A percentile compares a stretch with the other conserved stretches of the same genome.
These are phyloP conservation scores for Thryonomys swinderianus DNA, from an alignment of 2,113 vertebrate genomes.

Conservation along the genomic window DNA sequence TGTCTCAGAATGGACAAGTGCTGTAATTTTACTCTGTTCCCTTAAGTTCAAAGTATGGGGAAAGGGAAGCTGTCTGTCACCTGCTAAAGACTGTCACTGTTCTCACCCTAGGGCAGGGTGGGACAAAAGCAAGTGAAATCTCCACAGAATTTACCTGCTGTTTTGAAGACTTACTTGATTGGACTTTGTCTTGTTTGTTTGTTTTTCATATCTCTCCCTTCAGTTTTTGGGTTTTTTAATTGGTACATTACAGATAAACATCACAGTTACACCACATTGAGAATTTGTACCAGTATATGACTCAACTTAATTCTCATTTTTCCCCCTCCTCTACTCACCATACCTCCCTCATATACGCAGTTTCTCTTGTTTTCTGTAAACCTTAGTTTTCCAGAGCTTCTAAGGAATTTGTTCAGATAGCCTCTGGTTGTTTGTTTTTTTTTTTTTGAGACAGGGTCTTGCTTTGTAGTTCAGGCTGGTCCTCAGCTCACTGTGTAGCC, in stretches of 20 bases:
- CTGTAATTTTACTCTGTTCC: neutral
- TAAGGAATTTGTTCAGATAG: neutral
- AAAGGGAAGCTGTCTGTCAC: neutral
- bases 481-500: no score
- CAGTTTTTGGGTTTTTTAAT: no score
- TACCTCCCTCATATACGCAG: no score
- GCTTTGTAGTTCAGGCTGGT: no score
- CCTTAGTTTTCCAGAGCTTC: conserved; percentile 21
- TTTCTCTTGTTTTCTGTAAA: neutral
- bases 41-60: neutral
- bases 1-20: neutral
- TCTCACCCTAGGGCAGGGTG: neutral
- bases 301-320: no score
- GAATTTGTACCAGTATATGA: no score
- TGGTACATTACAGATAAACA: no score
- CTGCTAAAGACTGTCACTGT: neutral
- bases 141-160: neutral
- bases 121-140: neutral
- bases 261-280: no score
- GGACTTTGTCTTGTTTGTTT: neutral
- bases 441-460: no score
- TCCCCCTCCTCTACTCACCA: no score
- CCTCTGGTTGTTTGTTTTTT: no score
- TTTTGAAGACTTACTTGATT: conserved; percentile 36
- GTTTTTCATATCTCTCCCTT: no score